Conservation (phyloP, 2,888 invertebrate genomes). For the Idaea biselata region DNA sequence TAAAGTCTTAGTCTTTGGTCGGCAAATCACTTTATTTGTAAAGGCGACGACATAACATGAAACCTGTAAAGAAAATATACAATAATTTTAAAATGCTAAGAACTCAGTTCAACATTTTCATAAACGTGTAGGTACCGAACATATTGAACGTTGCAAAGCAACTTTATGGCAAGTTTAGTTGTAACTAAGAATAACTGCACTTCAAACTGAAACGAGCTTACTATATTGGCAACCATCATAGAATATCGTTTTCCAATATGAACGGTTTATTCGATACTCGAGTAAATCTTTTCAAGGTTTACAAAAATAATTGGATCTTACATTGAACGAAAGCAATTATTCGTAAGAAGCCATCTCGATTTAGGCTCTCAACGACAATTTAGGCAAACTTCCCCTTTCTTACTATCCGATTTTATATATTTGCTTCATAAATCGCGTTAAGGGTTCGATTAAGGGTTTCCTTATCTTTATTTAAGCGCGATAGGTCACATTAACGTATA, state of each 20-base stretch:
- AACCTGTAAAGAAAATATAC: too few relatives aligned
- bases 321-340: constrained; percentile 73
- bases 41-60: too few relatives aligned
- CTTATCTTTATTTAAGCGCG: constrained; percentile 55
- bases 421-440: constrained; percentile 58
- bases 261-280: constrained; percentile 43
- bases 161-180: constrained; percentile 4
- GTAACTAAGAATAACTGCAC: constrained; percentile 22
- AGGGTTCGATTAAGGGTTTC: constrained; percentile 55
- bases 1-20: too few relatives aligned
- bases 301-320: constrained; percentile 75
- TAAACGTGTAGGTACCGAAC: constrained; percentile 4
- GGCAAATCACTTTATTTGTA: too few relatives aligned
- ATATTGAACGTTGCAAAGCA: neutral
- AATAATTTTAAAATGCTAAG: too few relatives aligned
- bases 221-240: constrained; percentile 41
- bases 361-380: constrained; percentile 58
- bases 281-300: constrained; percentile 69
- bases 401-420: constrained; percentile 53
- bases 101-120: neutral
- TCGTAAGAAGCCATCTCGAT: constrained; percentile 65
- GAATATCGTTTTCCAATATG: constrained; percentile 69
- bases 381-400: constrained; percentile 59
- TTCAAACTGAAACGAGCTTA: constrained; percentile 35
- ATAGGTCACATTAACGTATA: constrained; percentile 39